Evolutionary conservation across 2,888 invertebrate genomes (phyloP), one percentile per base, ranked within the genome.

Genomic region (Parnassius orleans): DNA sequence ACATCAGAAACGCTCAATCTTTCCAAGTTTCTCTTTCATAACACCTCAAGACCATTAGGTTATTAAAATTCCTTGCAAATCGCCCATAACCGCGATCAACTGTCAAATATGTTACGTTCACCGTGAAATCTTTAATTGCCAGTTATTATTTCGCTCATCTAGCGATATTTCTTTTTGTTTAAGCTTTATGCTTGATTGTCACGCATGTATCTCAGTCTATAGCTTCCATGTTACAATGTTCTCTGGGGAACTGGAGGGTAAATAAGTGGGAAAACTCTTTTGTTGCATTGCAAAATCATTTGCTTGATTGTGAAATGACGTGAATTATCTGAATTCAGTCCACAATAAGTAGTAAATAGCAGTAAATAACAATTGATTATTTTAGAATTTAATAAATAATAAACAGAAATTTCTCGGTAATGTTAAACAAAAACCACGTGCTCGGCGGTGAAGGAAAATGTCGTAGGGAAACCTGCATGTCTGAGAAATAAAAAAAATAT

Each of bases 61-160:
- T 53, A 72, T 73, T 72, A 70, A 72, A 72, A 72, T 73, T 66
- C 69, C 63, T 63, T 59, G 67, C 66, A 66, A 68, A 69, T 68
- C 53, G 65, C 50, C 55, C 54, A 41, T 58, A 63, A 55, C 53
- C 60, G 53, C 64, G 50, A 59, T 63, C 59, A 53, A 60, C 76
- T 81, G 81, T 79, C 83, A 81, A 80, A 81, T 73, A 76, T 67
- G 65, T 69, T 69, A 61, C 67, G 72, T 72, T 67, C 68, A 66
- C 75, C 78, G 76, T 83, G 76, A 79, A 84, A 84, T 84, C 71
- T 75, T 65, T 84, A 84, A 84, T 81, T 70, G 72, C 68, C 65
- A 66, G 71, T 75, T 12, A 48, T 14, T 14, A 48, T 14, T 72
- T 70, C 72, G 69, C 74, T 72, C 69, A 67, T 63, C 62, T 59